Evolutionary conservation across 2,888 invertebrate species (phyloP), one percentile per base, ranked within the genome.

Genomic region (Rhagonycha fulva): DNA sequence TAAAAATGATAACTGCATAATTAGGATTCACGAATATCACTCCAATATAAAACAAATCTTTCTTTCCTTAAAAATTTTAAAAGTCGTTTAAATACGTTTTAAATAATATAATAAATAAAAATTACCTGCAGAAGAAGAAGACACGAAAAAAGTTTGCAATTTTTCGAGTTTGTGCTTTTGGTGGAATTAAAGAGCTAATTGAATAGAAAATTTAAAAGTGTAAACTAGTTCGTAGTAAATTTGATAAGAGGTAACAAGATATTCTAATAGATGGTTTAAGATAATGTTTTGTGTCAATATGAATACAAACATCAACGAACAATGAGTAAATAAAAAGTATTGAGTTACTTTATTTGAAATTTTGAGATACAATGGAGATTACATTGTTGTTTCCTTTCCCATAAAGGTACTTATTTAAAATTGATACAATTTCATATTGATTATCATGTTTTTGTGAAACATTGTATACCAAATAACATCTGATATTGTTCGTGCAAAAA

Each of bases 231-330:
- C 32, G 62, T 24, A 68, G 68, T 68, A 70, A 76, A 75, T 70
- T 75, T 75, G 71, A 72, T 79, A 68, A 75, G 70, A 74, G 77
- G 82, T 80, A 82, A 82, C 76, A 60, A 69, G 78, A 82, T 82
- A 81, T 80, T 77, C 79, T 82, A 82, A 82, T 82, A 82, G 82
- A 82, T 82, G 81, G 82, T 79, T 82, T 82, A 80, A 81, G 82
- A 82, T 82, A 82, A 80, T 81, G 81, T 82, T 81, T 81, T 81
- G 80, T 80, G 79, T 79, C 80, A 80, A 80, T 78, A 76, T 76
- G 78, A 78, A 76, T 78, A 78, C 78, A 78, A 78, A 78, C 78
- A 78, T 68, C 28, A 62, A 61, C 62, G 74, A 78, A 78, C 78
- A 78, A 78, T 78, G 67, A 78, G 63, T 62, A 78, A 78, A 78